Percentiles rank a stretch among this genome's conserved stretches.
phyloP scores from a whole-genome alignment of 2,888 invertebrate species.

The Xestia sexstrigata region DNA sequence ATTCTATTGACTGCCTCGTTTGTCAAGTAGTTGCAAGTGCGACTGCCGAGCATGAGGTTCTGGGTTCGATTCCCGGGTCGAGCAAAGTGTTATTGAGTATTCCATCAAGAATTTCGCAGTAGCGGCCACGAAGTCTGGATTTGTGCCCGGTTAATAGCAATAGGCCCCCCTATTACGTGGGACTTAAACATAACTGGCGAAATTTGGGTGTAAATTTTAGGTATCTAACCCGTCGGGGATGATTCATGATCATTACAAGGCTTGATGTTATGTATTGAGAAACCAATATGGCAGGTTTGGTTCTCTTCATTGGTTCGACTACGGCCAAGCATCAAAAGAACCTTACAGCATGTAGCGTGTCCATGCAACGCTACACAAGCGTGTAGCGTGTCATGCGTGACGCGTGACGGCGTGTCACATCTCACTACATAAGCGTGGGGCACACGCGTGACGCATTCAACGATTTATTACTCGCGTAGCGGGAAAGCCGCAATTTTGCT shows the following conservation, averaged over 20 bases:
- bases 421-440: conserved; percentile 30
- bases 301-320: neutral
- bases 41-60: neutral
- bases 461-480: conserved; percentile 28
- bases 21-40: neutral
- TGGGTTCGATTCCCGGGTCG: neutral
- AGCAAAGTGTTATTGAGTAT: neutral
- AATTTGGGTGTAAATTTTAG: neutral
- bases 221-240: neutral
- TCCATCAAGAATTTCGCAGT: neutral
- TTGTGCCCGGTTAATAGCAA: neutral
- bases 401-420: conserved; percentile 15
- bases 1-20: neutral
- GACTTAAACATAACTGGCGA: too few relatives aligned
- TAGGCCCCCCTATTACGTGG: neutral
- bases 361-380: conserved; percentile 22
- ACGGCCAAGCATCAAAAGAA: neutral
- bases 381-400: conserved; percentile 9
- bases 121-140: neutral
- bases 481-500: conserved; percentile 52
- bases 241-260: too few relatives aligned
- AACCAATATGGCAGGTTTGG: neutral
- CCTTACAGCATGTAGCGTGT: neutral
- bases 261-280: neutral
- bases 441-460: conserved; percentile 36